These are phyloP conservation scores for Prionailurus viverrinus DNA, from an alignment of 2,113 vertebrate species.

Conservation along the genomic window DNA sequence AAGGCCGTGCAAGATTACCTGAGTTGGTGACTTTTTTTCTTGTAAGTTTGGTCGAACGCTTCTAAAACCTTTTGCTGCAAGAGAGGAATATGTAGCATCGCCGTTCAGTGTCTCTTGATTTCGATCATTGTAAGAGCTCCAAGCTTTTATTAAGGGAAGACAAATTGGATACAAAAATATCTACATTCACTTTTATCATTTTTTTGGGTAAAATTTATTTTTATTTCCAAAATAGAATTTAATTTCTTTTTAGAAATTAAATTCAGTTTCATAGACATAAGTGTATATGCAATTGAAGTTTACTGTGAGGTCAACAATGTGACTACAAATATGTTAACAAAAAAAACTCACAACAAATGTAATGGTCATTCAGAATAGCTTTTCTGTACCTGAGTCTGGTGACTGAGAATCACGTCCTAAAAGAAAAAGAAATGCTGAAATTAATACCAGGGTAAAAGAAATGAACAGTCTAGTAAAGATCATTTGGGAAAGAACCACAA, in stretches of 20 bases:
- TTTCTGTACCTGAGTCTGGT: slow-evolving; percentile 94
- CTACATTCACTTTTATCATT: slow-evolving; percentile 66
- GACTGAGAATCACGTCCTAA: slow-evolving; percentile 95
- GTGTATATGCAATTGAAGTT: neutral
- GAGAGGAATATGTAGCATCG: slow-evolving; percentile 93
- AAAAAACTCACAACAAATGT: slow-evolving; percentile 47
- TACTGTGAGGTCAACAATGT: neutral
- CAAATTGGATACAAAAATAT: slow-evolving; percentile 79
- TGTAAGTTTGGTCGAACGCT: slow-evolving; percentile 96
- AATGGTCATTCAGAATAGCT: slow-evolving; percentile 40
- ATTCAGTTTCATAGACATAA: neutral
- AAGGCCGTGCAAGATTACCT: slow-evolving; percentile 88
- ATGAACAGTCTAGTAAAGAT: neutral
- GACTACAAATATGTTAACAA: neutral
- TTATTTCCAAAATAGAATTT: slow-evolving; percentile 44
- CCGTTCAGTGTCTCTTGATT: slow-evolving; percentile 93
- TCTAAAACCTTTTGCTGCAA: slow-evolving; percentile 97
- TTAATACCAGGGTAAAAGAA: slow-evolving; percentile 67
- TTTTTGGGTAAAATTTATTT: slow-evolving; percentile 56
- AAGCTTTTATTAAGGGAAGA: slow-evolving; percentile 91
- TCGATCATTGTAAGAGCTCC: slow-evolving; percentile 93
- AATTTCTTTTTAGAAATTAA: neutral
- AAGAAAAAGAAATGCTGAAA: slow-evolving; percentile 78
- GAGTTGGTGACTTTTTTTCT: slow-evolving; percentile 94
- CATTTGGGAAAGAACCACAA: neutral